A percentile compares a stretch with the other conserved stretches of the same genome.
phyloP scores from a whole-genome alignment of 2,888 invertebrate genomes.

The Tetragonula carbonaria region DNA sequence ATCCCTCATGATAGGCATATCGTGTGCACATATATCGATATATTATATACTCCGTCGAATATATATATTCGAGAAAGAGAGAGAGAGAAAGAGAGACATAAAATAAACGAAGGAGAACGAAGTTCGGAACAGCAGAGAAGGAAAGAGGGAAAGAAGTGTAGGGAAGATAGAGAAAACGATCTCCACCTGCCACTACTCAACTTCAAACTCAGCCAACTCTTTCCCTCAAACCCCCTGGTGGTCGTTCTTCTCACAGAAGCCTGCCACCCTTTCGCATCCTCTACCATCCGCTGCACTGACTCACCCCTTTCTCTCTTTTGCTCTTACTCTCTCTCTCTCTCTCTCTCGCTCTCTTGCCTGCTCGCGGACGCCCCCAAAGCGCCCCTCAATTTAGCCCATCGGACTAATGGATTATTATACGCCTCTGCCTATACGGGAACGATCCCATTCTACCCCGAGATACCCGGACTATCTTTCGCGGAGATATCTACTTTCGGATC shows the following conservation, averaged over 20 bases:
- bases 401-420: constrained; percentile 78
- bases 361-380: constrained; percentile 50
- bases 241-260: constrained; percentile 57
- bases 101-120: not conserved
- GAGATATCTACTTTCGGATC: constrained; percentile 70
- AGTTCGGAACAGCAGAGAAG: not conserved
- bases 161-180: constrained; percentile 13
- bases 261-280: constrained; percentile 49
- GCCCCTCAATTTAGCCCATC: constrained; percentile 72
- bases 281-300: not conserved
- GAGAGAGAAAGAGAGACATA: not conserved
- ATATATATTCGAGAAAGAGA: not conserved
- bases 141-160: too few species aligned
- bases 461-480: constrained; percentile 60
- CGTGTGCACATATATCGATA: not conserved
- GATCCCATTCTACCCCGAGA: constrained; percentile 62
- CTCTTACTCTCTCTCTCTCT: constrained; percentile 27
- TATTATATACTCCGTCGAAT: not conserved
- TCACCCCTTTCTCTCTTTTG: constrained; percentile 1
- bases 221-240: constrained; percentile 17
- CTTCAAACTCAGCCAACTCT: constrained; percentile 68
- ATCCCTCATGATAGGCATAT: constrained; percentile 12
- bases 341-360: constrained; percentile 14
- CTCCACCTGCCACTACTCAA: constrained; percentile 68
- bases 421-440: constrained; percentile 64